Evolutionary conservation across 2,888 invertebrate genomes (phyloP), one percentile per base, ranked within the genome.

Genomic region (Aphidius colemani): DNA sequence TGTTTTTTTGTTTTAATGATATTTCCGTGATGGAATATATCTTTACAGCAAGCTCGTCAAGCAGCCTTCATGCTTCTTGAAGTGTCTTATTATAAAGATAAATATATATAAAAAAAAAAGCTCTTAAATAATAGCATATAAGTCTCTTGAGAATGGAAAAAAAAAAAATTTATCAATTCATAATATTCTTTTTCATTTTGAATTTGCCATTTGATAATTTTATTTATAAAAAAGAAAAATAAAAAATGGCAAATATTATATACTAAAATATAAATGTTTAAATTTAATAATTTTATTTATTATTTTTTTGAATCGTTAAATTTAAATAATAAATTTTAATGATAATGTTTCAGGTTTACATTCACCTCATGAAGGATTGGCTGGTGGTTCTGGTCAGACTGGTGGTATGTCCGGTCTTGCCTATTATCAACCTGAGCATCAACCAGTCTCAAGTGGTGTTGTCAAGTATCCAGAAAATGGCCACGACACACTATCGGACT

Each of bases 401-500:
- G 57, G 65, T 39, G 77, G 80, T 69, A 81, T 82, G 79, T 78
- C 82, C 71, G 78, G 82, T 51, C 76, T 82, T 59, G 81, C 81
- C 75, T 89, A 78, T 85, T 89, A 83, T 85, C 85, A 86, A 68
- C 86, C 83, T 63, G 84, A 86, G 70, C 87, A 87, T 71, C n/a
- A n/a, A n/a, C 85, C 82, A 55, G 79, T 75, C 46, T 76, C 80
- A 9, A 69, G 75, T 60, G 81, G 82, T 66, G 84, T 85, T 61
- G 85, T 85, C 69, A 91, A 91, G 81, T 93, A 94, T 81, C 89
- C 91, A 59, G 94, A 94, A 80, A 93, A 92, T 74, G 90, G 93
- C 1, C 93, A 94, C 79, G 96, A 97, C 82, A 94, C 94, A 0
- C 89, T 97, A 70, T 93, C 95, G 3, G 97, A 98, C 84, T 97